Percentiles rank a stretch among this genome's conserved stretches.
phyloP scores from a whole-genome alignment of 2,888 invertebrate species.

The Blastobasis adustella region DNA sequence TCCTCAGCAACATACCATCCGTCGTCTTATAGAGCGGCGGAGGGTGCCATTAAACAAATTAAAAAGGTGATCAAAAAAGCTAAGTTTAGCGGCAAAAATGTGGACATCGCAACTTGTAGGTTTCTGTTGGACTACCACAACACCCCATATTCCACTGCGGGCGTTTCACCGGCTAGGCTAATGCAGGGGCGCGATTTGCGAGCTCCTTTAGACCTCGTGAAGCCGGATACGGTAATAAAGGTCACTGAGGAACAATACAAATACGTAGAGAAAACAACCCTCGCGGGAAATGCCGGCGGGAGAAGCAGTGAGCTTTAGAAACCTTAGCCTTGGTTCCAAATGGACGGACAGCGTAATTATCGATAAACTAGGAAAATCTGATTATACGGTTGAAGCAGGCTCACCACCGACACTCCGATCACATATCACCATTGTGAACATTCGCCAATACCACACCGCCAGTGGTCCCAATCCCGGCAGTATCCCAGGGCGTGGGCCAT shows the following conservation, averaged over 20 bases:
- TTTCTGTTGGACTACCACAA: neutral
- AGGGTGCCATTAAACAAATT: neutral
- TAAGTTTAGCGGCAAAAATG: neutral
- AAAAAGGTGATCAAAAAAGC: neutral
- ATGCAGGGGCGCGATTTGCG: neutral
- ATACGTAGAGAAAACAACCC: too few relatives aligned
- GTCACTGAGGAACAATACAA: neutral
- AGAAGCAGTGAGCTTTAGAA: too few relatives aligned
- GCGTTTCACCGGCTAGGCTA: neutral
- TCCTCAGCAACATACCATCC: conserved; percentile 8
- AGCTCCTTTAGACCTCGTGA: neutral
- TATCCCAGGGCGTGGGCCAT: too few relatives aligned
- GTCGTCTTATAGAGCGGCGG: conserved; percentile 6
- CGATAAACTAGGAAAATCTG: too few relatives aligned
- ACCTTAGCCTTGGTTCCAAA: too few relatives aligned
- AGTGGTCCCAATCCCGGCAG: too few relatives aligned
- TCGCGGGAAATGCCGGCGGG: too few relatives aligned
- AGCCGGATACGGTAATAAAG: neutral
- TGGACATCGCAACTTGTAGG: neutral
- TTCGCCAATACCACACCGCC: too few relatives aligned
- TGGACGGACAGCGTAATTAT: too few relatives aligned
- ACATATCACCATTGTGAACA: too few relatives aligned
- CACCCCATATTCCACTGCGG: neutral
- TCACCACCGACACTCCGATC: too few relatives aligned
- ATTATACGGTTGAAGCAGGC: too few relatives aligned